Percentiles rank a stretch among this genome's conserved stretches.
Evolutionary conservation across 1,140 invertebrate genomes (phyloP).

Genomic region (Lethrus apterus): DNA sequence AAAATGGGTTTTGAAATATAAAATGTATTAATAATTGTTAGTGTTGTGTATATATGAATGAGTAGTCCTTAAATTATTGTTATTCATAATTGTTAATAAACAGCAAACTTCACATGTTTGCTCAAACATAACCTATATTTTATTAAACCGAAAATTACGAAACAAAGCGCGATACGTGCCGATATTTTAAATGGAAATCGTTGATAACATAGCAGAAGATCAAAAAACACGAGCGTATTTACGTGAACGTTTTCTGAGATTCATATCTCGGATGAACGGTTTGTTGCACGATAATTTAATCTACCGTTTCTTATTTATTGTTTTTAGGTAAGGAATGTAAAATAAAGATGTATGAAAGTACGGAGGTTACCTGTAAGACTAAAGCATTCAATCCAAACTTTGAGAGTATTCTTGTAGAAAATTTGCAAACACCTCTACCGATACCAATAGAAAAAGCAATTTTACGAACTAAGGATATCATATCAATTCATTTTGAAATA

Average conservation of each 20-base stretch:
- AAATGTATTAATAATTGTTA: slow-evolving; percentile 7
- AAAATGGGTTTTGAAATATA: slow-evolving; percentile 91
- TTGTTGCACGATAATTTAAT: slow-evolving; percentile 5
- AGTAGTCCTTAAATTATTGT: too few relatives aligned
- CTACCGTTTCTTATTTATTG: slow-evolving; percentile 13
- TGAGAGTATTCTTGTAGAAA: slow-evolving; percentile 31
- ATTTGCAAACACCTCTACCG: slow-evolving; percentile 26
- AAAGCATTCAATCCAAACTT: slow-evolving; percentile 30
- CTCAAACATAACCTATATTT: too few relatives aligned
- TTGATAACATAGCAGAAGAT: too few relatives aligned
- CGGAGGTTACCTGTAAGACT: slow-evolving; percentile 23
- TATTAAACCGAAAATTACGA: too few relatives aligned
- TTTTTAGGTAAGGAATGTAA: slow-evolving; percentile 22
- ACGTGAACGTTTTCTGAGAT: slow-evolving; percentile 29
- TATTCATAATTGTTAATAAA: too few relatives aligned
- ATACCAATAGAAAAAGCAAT: slow-evolving; percentile 21
- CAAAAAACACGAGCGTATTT: slow-evolving; percentile 28
- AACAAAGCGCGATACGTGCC: too few relatives aligned
- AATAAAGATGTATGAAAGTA: slow-evolving; percentile 30
- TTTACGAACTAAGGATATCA: slow-evolving; percentile 31
- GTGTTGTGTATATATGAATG: slow-evolving; percentile 7
- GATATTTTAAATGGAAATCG: too few relatives aligned
- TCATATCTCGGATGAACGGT: slow-evolving; percentile 28
- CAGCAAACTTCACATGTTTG: too few relatives aligned
- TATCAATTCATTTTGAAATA: slow-evolving; percentile 22